Base-by-base conservation (phyloP, 2,888 invertebrate genomes). In the Limnephilus marmoratus region DNA sequence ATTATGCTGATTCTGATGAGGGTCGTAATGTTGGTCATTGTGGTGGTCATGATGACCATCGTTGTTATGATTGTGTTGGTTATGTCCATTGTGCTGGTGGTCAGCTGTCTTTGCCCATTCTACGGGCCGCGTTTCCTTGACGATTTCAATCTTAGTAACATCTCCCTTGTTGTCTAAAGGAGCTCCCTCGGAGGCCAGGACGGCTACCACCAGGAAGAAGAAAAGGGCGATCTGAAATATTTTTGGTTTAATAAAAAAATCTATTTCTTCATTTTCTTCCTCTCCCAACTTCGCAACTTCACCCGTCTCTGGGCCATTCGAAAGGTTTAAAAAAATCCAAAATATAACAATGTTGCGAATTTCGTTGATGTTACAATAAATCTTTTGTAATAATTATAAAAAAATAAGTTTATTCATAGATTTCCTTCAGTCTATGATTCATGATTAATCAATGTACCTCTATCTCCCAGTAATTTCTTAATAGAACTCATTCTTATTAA, bases 171-270 rank as follows among this genome's bases (percentile, higher is more conserved):
- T 3, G 7, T 31, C 82, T 7, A 18, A 3, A 9, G 81, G 82
- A 41, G 11, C 82, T 18, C 34, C 37, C 37, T 37, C 9, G 80
- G 29, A 5, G 41, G 81, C 81, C 49, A 82, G 15, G 3, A 49
- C 82, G 37, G 31, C 13, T 3, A 12, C 82, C 45, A 90, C 49
- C 82, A 90, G 12, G 80, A 80, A 31, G n/a, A 87, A 68, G 15
- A 87, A 87, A 68, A 87, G 5, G 49, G 53, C 53, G 29, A 87
- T 11, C 87, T 87, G 87, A 53, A 87, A 87, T 24, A 24, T 68
- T 68, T 68, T 68, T 24, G 18, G 24, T 68, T 68, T 68, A n/a
- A 68, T 68, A 24, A 45, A 1, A 24, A 7, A 4, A 24, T 18
- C 53, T 24, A 68, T 68, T 4, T 18, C 1, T 68, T 24, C 53